Percentiles rank a stretch among this genome's conserved stretches.
Conservation (phyloP, 2,113 vertebrate genomes). For the Oreochromis aureus region DNA sequence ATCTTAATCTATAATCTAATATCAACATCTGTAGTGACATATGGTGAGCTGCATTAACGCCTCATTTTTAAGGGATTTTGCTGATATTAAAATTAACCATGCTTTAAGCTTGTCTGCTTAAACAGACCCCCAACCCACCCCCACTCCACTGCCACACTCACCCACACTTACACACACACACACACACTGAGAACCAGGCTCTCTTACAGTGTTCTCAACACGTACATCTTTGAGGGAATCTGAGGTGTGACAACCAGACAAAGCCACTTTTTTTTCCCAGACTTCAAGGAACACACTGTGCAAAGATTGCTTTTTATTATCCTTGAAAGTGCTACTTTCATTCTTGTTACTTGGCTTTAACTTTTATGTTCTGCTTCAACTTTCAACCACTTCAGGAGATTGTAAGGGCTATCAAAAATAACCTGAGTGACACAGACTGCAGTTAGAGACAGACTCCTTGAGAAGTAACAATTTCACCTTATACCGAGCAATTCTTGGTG, state of each 20-base stretch:
- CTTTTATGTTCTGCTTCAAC: neutral
- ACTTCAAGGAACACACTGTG: neutral
- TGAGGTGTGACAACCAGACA: constrained; percentile 12
- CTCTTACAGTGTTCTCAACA: neutral
- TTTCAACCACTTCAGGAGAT: neutral
- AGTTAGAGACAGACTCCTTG: neutral
- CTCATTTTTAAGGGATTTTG: constrained; percentile 12
- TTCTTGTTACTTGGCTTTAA: neutral
- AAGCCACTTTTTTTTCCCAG: neutral
- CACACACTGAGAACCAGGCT: neutral
- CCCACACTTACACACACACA: neutral
- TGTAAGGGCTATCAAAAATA: neutral
- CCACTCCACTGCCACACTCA: neutral
- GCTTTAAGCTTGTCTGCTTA: constrained; percentile 8
- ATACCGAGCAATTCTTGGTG: neutral
- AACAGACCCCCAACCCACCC: neutral
- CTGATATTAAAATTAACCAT: constrained; percentile 24
- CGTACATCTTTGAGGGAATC: neutral
- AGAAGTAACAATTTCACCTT: neutral
- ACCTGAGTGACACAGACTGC: neutral
- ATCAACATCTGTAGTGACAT: constrained; percentile 43
- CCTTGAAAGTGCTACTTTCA: neutral
- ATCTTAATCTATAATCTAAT: constrained; percentile 29
- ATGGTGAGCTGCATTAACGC: constrained; percentile 7
- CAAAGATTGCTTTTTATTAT: neutral